These are phyloP conservation scores for Eupithecia centaureata DNA, from an alignment of 2,888 invertebrate genomes.

Conservation along the genomic window DNA sequence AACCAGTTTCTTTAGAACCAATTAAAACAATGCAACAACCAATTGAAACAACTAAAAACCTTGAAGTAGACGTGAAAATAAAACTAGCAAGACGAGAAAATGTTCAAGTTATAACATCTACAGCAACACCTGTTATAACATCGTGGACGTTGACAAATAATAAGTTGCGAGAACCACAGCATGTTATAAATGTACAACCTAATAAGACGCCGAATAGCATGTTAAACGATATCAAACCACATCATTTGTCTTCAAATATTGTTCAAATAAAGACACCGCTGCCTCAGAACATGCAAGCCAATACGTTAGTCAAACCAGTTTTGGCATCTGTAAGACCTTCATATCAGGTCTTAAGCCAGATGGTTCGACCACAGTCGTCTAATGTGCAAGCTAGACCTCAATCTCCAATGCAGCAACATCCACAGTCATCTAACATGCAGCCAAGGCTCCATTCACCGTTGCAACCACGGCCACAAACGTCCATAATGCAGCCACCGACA, in stretches of 20 bases:
- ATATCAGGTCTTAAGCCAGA: constrained; percentile 77
- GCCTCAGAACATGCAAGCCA: constrained; percentile 60
- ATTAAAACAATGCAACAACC: constrained; percentile 40
- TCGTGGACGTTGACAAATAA: constrained; percentile 82
- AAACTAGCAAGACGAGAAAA: constrained; percentile 66
- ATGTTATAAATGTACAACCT: constrained; percentile 65
- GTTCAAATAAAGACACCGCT: constrained; percentile 72
- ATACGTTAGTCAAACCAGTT: constrained; percentile 64
- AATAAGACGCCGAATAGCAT: constrained; percentile 59
- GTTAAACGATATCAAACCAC: constrained; percentile 65
- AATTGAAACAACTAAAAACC: constrained; percentile 57
- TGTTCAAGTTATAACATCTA: constrained; percentile 68
- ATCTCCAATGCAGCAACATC: constrained; percentile 45
- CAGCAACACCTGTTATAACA: constrained; percentile 82
- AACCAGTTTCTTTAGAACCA: constrained; percentile 15
- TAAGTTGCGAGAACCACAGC: constrained; percentile 69
- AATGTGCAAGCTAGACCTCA: constrained; percentile 66
- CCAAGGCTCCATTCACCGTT: constrained; percentile 12
- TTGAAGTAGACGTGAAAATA: constrained; percentile 65
- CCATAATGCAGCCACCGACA: constrained; percentile 85
- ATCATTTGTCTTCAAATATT: constrained; percentile 73
- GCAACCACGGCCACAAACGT: constrained; percentile 57
- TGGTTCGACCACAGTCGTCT: constrained; percentile 66
- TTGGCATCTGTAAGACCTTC: constrained; percentile 68
- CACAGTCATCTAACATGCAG: constrained; percentile 60